Base-by-base conservation (phyloP, 2,888 invertebrate species). In the Eueremaeus valkanovi region DNA sequence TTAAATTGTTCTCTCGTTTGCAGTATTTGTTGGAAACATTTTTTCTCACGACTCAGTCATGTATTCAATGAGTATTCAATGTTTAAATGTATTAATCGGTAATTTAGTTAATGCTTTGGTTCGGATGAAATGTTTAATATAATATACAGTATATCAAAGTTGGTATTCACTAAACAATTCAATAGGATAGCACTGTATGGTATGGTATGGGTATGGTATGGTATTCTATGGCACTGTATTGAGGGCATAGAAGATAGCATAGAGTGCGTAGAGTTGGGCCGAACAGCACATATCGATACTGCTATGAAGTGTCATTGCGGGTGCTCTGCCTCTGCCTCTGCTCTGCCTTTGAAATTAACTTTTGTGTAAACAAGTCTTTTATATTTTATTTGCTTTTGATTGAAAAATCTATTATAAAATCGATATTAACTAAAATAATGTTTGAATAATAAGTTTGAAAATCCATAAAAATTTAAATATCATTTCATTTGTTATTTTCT, bases 291-390 rank as follows among this genome's bases (percentile, higher is more conserved):
- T 42, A 68, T 40, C 24, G 40, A 42, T 42, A 68, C 8, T 68
- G 68, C 68, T 24, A 33, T 68, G 68, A 68, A 68, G 68, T 68
- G 68, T 40, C 68, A 68, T 68, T 68, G 24, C 40, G 40, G 68
- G 68, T 21, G 68, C 42, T 21, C 18, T 63, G 55, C n/a, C 16
- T 45, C 13, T 45, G 16, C 45, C 45, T 45, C 9, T 18, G 36
- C 66, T 33, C n/a, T n/a, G 21, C 40, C 68, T 24, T 51, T 68
- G 8, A 13, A 11, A 24, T 68, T 68, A 68, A 40, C 36, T 68
- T 36, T 36, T 9, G 24, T 68, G 68, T 68, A 68, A 68, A 68
- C 68, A 68, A 40, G 42, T 40, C 33, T 68, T 68, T 36, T 1
- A 3, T 36, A 6, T 49, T 49, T 68, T 68, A 68, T 68, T 68